Base-by-base conservation (phyloP, 2,797 vertebrate genomes). In the Lacerta bilineata region DNA sequence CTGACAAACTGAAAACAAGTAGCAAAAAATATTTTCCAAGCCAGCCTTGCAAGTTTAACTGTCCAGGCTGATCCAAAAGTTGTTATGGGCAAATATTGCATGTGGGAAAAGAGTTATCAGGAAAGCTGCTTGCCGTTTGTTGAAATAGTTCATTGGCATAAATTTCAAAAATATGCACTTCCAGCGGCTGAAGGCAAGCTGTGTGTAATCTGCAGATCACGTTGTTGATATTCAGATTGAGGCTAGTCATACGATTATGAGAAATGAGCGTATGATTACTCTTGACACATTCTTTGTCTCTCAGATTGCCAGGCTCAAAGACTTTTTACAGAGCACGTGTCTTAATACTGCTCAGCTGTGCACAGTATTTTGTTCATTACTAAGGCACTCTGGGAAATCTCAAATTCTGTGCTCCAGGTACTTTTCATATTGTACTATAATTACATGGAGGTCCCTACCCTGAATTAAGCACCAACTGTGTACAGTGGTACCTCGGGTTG, bases 161-260 rank as follows among this genome's bases (percentile, higher is more conserved):
- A 36, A 17, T 69, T 71, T 46, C 5, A 84, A 81, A 80, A 74
- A 33, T 6, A 87, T 8, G 64, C 33, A 78, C 72, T 61, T 59
- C 29, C 46, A 79, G 68, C 61, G 33, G 46, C 33, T 69, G 27
- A 61, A 68, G 25, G 36, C 36, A 43, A 82, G 39, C 3, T 69
- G 11, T 64, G 43, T 50, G 59, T 43, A 84, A 33, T 61, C 18
- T 84, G 39, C 39, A 88, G 74, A 55, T 88, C 74, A 59, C 27
- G 27, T 55, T 85, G 76, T 80, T 79, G n/a, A 85, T 80, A 89
- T 80, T 80, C 83, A 74, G 50, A 80, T 15, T 61, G n/a, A 74
- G 23, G 18, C 29, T 46, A 50, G 41, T 85, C 69, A 80, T 64
- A 74, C 8, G 3, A 80, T 85, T 36, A 80, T 84, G 75, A 61